Conservation (phyloP, 2,888 invertebrate species). For the Stenchaetothrips biformis region DNA sequence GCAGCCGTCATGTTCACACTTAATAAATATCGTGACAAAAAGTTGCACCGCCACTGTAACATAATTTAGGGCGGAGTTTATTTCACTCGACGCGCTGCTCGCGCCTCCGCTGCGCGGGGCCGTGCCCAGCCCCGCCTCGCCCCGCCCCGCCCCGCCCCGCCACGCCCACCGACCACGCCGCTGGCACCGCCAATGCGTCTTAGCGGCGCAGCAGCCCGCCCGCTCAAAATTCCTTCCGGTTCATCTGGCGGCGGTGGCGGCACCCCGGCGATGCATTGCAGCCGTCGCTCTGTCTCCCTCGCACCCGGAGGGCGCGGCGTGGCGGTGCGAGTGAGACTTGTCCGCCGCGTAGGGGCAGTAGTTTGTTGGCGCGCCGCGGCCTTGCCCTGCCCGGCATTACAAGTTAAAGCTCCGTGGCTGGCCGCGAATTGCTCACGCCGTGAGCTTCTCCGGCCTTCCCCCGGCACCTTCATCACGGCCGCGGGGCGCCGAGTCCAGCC, state of each 20-base stretch:
- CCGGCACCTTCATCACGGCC: background rate
- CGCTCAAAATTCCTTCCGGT: background rate
- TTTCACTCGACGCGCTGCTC: background rate
- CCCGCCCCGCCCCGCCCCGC: too few species aligned
- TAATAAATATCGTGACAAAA: slow-evolving; percentile 16
- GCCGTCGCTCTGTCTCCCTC: too few species aligned
- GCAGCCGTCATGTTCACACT: slow-evolving; percentile 3
- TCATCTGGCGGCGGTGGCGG: slow-evolving; percentile 1
- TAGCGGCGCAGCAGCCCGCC: background rate
- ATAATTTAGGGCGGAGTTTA: background rate
- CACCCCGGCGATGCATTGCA: background rate
- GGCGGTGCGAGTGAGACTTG: too few species aligned
- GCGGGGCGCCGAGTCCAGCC: background rate
- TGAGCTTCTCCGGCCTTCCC: background rate
- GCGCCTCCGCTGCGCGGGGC: background rate
- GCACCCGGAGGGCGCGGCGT: too few species aligned
- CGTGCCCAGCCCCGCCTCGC: too few species aligned
- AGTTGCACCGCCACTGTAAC: background rate
- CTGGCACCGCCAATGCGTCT: background rate
- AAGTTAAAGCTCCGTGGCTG: slow-evolving; percentile 11
- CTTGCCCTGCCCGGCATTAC: background rate
- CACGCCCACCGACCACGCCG: background rate
- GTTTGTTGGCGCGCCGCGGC: background rate
- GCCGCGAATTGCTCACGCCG: background rate
- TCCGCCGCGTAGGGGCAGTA: background rate